Conservation (phyloP, 2,113 vertebrate species). For the Corythaixoides concolor region DNA sequence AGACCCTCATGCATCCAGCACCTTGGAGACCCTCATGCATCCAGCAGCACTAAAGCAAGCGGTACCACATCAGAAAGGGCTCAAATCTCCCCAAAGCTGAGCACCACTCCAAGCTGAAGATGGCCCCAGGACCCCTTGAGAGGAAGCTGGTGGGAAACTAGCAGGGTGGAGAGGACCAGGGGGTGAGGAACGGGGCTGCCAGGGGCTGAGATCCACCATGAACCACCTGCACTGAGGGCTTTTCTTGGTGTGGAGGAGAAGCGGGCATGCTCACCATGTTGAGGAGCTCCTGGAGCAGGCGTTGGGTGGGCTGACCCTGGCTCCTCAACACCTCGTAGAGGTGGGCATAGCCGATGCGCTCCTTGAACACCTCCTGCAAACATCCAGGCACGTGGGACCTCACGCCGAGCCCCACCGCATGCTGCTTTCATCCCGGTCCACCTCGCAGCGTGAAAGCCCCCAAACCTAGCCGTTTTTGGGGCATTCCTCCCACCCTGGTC, state of each 20-base stretch:
- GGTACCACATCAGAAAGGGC: not conserved
- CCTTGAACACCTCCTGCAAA: constrained; percentile 95
- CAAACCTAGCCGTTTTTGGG: not conserved
- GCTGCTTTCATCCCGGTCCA: not conserved
- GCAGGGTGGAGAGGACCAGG: not conserved
- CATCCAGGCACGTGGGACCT: not conserved
- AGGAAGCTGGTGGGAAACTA: not conserved
- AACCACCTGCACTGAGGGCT: accelerated
- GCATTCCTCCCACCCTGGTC: not conserved
- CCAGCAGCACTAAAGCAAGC: not conserved
- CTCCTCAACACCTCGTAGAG: constrained; percentile 91
- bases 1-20: accelerated
- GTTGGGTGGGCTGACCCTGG: constrained; percentile 88
- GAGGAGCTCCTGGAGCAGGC: constrained; percentile 93
- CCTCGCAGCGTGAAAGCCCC: not conserved
- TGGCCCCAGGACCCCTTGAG: accelerated
- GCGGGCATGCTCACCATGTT: constrained; percentile 84
- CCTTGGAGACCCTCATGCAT: accelerated
- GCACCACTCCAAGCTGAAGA: not conserved
- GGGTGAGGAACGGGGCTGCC: accelerated
- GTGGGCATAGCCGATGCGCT: constrained; percentile 92
- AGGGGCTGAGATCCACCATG: not conserved
- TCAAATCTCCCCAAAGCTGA: not conserved
- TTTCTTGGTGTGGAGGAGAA: accelerated
- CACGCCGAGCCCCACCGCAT: not conserved